Conservation (phyloP, 30 jellyfish, hydroid and myxozoan species). For the Turritopsis rubra region DNA sequence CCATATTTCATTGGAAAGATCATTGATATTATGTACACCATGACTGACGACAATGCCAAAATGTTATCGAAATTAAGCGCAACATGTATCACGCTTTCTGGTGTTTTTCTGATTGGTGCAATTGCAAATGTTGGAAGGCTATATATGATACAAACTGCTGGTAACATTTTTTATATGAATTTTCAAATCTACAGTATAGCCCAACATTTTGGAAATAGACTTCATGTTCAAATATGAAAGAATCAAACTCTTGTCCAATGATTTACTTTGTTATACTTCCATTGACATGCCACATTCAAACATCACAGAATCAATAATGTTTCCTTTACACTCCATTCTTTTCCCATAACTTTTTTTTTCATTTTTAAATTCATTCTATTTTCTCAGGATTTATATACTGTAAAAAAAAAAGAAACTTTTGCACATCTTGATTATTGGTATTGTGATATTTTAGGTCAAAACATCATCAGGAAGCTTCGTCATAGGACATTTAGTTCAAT, state of each 20-base stretch:
- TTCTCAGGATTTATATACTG: too few relatives aligned
- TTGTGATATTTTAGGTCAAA: conserved; percentile 75
- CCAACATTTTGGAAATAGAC: background rate
- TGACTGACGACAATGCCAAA: conserved; percentile 55
- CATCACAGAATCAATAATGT: too few relatives aligned
- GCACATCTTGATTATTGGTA: too few relatives aligned
- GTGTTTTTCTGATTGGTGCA: conserved; percentile 79
- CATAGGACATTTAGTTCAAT: conserved; percentile 62
- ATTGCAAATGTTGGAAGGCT: conserved; percentile 87
- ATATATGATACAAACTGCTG: conserved; percentile 82
- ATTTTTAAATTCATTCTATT: too few relatives aligned
- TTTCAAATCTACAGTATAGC: background rate
- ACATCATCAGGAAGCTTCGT: conserved; percentile 73
- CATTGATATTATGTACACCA: conserved; percentile 75
- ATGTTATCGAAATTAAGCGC: conserved; percentile 64
- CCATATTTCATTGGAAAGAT: conserved; percentile 94
- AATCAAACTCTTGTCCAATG: too few relatives aligned
- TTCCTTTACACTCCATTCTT: too few relatives aligned
- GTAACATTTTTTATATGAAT: conserved; percentile 18
- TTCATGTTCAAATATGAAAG: background rate
- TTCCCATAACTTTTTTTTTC: too few relatives aligned
- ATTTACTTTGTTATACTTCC: too few relatives aligned
- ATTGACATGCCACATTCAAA: too few relatives aligned
- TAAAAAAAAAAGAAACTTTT: too few relatives aligned
- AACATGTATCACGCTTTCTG: conserved; percentile 59